Conservation (phyloP, 2,797 vertebrate species). For the Odontamblyopus rebecca region DNA sequence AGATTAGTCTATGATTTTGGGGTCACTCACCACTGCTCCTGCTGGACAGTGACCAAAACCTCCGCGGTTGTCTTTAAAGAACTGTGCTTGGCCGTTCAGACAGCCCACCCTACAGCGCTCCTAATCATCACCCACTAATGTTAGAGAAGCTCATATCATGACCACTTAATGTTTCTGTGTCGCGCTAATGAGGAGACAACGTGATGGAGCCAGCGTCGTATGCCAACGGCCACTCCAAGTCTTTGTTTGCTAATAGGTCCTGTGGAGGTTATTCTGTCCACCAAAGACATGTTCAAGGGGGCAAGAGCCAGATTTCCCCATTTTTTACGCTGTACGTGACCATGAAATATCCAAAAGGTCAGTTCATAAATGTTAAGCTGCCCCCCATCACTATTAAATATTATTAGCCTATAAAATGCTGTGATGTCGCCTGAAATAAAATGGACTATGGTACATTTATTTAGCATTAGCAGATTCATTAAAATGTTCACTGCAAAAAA, state of each 20-base stretch:
- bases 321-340: too few species aligned
- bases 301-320: too few species aligned
- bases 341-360: too few species aligned
- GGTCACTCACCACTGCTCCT: constrained; percentile 25
- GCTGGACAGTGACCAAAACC: constrained; percentile 13
- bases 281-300: too few species aligned
- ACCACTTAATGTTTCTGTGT: constrained; percentile 2
- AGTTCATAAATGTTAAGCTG: too few species aligned
- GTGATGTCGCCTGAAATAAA: too few species aligned
- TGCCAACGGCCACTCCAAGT: neutral
- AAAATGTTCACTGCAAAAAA: too few species aligned
- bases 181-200: neutral
- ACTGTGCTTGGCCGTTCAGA: constrained; percentile 27
- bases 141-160: constrained; percentile 17
- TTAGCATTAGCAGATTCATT: too few species aligned
- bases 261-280: too few species aligned
- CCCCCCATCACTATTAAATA: too few species aligned
- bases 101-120: constrained; percentile 19
- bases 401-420: too few species aligned
- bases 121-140: constrained; percentile 32
- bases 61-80: constrained; percentile 21
- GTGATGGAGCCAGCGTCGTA: neutral
- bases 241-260: neutral
- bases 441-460: too few species aligned
- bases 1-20: constrained; percentile 39